A percentile compares a stretch with the other conserved stretches of the same genome.
phyloP scores from a whole-genome alignment of 2,888 invertebrate genomes.

The Lasioglossum pauxillum region DNA sequence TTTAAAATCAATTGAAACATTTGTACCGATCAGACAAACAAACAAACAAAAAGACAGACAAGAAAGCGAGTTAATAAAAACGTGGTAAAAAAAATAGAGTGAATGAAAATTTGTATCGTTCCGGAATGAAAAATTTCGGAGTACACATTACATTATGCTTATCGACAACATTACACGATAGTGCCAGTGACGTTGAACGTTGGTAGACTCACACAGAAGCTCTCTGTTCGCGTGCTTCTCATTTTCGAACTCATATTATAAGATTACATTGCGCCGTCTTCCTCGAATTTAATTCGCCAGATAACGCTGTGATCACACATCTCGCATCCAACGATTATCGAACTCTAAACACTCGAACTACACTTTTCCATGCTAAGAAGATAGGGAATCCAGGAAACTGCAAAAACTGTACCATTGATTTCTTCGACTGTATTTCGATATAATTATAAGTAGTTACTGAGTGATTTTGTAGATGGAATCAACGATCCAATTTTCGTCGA shows the following conservation, averaged over 20 bases:
- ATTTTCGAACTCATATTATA: neutral
- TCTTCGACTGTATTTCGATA: too few species aligned
- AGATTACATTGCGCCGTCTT: neutral
- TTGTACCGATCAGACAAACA: too few species aligned
- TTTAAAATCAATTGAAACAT: too few species aligned
- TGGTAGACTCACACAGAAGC: neutral
- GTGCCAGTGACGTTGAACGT: neutral
- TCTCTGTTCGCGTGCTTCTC: neutral
- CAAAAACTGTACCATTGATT: too few species aligned
- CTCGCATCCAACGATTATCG: neutral
- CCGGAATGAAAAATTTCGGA: neutral
- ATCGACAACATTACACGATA: neutral
- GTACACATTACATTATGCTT: neutral
- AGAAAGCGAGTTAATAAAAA: too few species aligned
- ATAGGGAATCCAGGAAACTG: neutral
- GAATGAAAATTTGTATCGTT: too few species aligned
- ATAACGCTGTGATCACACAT: neutral
- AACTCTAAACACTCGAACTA: neutral
- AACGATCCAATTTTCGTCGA: constrained; percentile 70
- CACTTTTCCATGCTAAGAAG: neutral
- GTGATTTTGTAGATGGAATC: constrained; percentile 69
- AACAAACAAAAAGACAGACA: too few species aligned
- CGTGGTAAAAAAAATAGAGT: too few species aligned
- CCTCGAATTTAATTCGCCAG: neutral
- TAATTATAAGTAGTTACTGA: neutral